phyloP scores from a whole-genome alignment of 2,888 invertebrate species.

The Andrena bucephala region DNA sequence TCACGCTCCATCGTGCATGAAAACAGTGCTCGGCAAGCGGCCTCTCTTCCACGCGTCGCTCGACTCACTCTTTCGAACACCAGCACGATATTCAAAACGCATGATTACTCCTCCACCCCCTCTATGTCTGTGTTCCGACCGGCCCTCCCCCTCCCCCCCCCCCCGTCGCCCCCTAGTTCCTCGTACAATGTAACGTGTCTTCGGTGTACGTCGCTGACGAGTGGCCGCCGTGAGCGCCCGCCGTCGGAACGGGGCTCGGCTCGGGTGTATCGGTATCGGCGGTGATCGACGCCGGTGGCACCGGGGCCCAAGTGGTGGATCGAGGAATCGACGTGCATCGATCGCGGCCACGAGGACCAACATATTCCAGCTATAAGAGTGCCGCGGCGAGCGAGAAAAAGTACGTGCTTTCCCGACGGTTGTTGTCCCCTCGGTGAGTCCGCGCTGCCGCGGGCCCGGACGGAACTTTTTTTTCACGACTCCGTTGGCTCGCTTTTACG shows the following conservation, averaged over 20 bases:
- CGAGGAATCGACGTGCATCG: conserved; percentile 16
- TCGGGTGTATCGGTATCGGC: neutral
- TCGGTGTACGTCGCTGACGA: neutral
- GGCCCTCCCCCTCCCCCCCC: too few species aligned
- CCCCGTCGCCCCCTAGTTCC: neutral
- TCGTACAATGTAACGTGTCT: too few species aligned
- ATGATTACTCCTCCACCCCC: conserved; percentile 25
- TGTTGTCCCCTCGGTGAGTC: conserved; percentile 11
- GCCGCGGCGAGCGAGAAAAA: neutral
- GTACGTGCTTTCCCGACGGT: neutral
- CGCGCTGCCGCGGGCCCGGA: neutral
- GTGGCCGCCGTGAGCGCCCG: neutral
- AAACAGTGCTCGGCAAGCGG: conserved; percentile 11
- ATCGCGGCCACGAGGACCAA: neutral
- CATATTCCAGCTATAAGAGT: neutral
- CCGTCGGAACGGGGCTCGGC: conserved; percentile 4
- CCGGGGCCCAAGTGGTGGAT: conserved; percentile 15
- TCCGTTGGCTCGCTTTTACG: conserved; percentile 11
- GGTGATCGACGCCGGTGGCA: conserved; percentile 4
- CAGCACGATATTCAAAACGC: conserved; percentile 55
- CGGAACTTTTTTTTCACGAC: conserved; percentile 34
- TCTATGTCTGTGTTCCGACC: conserved; percentile 12
- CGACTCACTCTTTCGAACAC: conserved; percentile 22
- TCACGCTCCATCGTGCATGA: conserved; percentile 44
- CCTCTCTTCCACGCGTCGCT: conserved; percentile 13